Base-by-base conservation (phyloP, 2,797 vertebrate species). In the Characodon lateralis region DNA sequence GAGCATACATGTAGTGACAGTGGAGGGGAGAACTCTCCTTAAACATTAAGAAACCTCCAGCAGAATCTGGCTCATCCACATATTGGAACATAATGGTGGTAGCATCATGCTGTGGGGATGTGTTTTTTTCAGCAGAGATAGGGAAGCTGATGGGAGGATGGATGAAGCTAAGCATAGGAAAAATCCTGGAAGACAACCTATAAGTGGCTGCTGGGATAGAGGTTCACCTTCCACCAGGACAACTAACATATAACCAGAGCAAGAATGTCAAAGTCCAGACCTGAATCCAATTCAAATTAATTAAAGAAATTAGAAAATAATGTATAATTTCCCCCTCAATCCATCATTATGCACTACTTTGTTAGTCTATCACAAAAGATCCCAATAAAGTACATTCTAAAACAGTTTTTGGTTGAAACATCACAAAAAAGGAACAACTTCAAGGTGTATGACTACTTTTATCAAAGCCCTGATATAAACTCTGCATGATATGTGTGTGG, bases 381-480 rank as follows among this genome's bases (percentile, higher is more conserved):
- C 24, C 41, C 41, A 48, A 48, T 69, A 26, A 16, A 69, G 26
- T 13, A 69, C 2, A 16, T 26, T 7, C 26, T n/a, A 3, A 59
- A 28, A 26, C 18, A 43, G 41, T 46, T 46, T 69, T 24, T 46
- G 14, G 5, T 46, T 46, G 12, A 4, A 10, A 13, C 41, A 46
- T 46, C 14, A 26, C 41, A 46, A 69, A 69, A 46, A 7, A 8
- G 13, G 2, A 69, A 26, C 16, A 69, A 16, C 13, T 22, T 39
- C 35, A 9, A 9, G 4, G 20, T 68, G 39, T 68, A 6, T n/a
- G 43, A 26, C 43, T 18, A 48, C 43, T 3, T 28, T 46, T 18
- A 48, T 69, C 66, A 48, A 48, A 69, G 66, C 41, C 66, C 24
- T 84, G 82, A 83, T 80, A 82, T 51, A 72, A 88, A 72, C 75